These are phyloP conservation scores for Thaleichthys pacificus DNA, from an alignment of 2,797 vertebrate species.

Conservation along the genomic window DNA sequence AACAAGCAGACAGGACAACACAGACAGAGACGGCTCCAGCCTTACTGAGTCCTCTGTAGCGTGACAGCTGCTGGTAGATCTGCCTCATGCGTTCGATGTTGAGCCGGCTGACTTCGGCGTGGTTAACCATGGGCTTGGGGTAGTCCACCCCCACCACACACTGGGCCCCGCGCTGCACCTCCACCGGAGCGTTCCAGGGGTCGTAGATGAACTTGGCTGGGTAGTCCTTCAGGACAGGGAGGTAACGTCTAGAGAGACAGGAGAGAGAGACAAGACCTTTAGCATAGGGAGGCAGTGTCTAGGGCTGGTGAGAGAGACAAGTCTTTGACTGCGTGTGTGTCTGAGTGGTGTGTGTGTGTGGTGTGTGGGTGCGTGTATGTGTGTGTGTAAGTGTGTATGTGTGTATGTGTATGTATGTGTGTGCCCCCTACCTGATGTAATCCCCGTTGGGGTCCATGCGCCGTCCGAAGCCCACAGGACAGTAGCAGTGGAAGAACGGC, in stretches of 20 bases:
- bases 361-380: background rate
- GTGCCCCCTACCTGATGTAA: conserved; percentile 49
- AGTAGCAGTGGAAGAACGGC: conserved; percentile 67
- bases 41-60: conserved; percentile 77
- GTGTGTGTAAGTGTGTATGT: background rate
- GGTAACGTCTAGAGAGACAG: conserved; percentile 75
- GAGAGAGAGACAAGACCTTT: conserved; percentile 55
- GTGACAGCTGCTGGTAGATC: conserved; percentile 81
- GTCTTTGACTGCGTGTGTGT: conserved; percentile 13
- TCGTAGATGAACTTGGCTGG: conserved; percentile 81
- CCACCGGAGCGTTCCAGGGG: conserved; percentile 77
- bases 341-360: background rate
- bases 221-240: conserved; percentile 79
- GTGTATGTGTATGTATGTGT: background rate
- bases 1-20: background rate
- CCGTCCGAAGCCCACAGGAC: conserved; percentile 57
- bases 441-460: conserved; percentile 61
- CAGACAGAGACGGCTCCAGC: background rate
- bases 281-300: conserved; percentile 75
- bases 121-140: conserved; percentile 80
- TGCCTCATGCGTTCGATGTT: conserved; percentile 84
- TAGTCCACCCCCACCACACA: conserved; percentile 77
- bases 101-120: conserved; percentile 76
- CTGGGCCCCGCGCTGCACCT: conserved; percentile 72
- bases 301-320: conserved; percentile 64